phyloP scores from a whole-genome alignment of 2,797 vertebrate genomes.

The Manis pentadactyla region DNA sequence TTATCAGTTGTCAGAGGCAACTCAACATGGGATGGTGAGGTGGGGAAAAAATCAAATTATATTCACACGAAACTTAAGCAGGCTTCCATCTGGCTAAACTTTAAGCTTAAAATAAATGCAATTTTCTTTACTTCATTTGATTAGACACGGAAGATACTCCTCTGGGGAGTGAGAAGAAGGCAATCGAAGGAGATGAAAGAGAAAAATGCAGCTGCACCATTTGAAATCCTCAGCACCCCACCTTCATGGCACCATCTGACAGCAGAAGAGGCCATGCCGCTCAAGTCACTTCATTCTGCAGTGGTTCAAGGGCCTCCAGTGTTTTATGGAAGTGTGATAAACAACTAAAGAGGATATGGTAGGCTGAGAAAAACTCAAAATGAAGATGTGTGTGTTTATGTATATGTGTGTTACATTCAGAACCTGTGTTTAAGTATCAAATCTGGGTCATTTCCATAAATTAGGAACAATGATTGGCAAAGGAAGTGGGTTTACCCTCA shows the following conservation, averaged over 20 bases:
- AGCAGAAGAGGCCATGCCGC: not conserved
- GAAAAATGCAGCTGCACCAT: not conserved
- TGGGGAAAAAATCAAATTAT: slow-evolving; percentile 60
- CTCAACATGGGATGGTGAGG: slow-evolving; percentile 57
- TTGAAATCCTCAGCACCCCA: not conserved
- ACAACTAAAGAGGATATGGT: not conserved
- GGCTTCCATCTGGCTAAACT: slow-evolving; percentile 66
- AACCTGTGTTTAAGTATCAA: not conserved
- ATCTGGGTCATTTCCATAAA: not conserved
- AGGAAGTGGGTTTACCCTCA: not conserved
- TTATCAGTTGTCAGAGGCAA: slow-evolving; percentile 77
- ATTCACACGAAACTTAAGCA: slow-evolving; percentile 61
- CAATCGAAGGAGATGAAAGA: not conserved
- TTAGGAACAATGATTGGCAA: not conserved
- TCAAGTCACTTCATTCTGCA: not conserved
- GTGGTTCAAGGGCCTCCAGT: not conserved
- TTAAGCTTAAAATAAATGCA: slow-evolving; percentile 68
- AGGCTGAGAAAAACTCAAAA: not conserved
- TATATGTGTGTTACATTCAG: not conserved
- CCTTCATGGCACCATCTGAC: not conserved
- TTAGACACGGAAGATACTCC: slow-evolving; percentile 28
- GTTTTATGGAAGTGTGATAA: not conserved
- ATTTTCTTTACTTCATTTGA: slow-evolving; percentile 32
- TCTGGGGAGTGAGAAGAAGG: not conserved
- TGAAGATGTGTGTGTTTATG: not conserved